Evolutionary conservation across 2,113 vertebrate species (phyloP).

Genomic region (Gambusia affinis): DNA sequence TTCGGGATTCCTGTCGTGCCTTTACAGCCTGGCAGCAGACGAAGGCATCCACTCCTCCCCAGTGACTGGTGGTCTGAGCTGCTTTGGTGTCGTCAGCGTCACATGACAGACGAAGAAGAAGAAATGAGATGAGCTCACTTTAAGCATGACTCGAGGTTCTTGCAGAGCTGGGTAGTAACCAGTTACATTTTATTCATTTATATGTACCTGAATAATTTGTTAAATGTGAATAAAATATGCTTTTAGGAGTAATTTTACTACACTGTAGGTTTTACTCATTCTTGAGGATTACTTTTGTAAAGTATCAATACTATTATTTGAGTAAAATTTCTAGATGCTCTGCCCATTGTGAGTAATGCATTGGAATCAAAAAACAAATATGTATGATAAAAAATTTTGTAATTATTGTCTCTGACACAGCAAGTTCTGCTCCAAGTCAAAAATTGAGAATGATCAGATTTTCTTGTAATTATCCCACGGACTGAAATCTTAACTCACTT

Average conservation of each 20-base stretch:
- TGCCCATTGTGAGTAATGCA: too few species aligned
- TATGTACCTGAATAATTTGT: too few species aligned
- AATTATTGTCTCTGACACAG: conserved; percentile 7
- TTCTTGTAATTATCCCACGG: conserved; percentile 34
- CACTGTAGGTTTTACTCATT: too few species aligned
- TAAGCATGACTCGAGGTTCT: neutral
- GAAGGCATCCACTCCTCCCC: neutral
- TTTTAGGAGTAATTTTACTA: too few species aligned
- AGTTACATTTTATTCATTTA: too few species aligned
- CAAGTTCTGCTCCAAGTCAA: conserved; percentile 12
- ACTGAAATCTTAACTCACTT: conserved; percentile 33
- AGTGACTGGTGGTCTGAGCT: neutral
- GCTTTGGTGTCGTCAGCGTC: neutral
- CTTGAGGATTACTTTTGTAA: too few species aligned
- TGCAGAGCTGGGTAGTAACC: too few species aligned
- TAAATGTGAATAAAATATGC: too few species aligned
- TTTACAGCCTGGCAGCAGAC: conserved; percentile 8
- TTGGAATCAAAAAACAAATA: too few species aligned
- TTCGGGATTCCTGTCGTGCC: neutral
- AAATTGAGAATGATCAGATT: neutral
- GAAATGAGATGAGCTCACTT: neutral
- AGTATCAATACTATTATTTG: too few species aligned
- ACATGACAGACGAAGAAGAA: neutral
- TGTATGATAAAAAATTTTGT: neutral
- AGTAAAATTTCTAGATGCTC: too few species aligned